A percentile compares a stretch with the other conserved stretches of the same genome.
Conservation (phyloP, 2,888 invertebrate species). For the Habrosyne pyritoides region DNA sequence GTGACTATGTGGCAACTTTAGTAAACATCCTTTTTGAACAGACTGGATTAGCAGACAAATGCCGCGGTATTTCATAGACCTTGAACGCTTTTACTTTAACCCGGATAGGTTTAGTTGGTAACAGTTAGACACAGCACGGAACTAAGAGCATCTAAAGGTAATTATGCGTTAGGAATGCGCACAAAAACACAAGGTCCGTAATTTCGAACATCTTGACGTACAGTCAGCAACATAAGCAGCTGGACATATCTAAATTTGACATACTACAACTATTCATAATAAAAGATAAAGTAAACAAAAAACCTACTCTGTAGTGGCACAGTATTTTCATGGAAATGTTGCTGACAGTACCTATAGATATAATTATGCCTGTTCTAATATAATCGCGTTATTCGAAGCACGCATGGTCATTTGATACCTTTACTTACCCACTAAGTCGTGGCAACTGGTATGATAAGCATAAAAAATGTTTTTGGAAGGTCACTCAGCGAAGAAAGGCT, state of each 20-base stretch:
- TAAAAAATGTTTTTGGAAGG: background rate
- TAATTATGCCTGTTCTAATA: background rate
- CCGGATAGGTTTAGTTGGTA: slow-evolving; percentile 49
- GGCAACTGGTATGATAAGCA: background rate
- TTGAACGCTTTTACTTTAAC: slow-evolving; percentile 50
- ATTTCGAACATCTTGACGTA: slow-evolving; percentile 42
- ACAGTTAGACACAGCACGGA: slow-evolving; percentile 30
- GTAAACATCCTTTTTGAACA: slow-evolving; percentile 17
- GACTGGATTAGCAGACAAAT: slow-evolving; percentile 37
- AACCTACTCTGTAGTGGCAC: too few relatives aligned
- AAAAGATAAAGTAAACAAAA: too few relatives aligned
- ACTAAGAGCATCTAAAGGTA: slow-evolving; percentile 42
- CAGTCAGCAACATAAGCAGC: too few relatives aligned
- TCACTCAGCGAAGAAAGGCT: too few relatives aligned
- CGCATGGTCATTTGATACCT: background rate
- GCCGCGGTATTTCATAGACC: slow-evolving; percentile 45
- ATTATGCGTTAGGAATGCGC: slow-evolving; percentile 59
- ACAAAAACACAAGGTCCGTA: slow-evolving; percentile 65
- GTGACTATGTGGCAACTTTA: background rate
- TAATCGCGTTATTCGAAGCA: background rate
- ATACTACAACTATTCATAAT: too few relatives aligned
- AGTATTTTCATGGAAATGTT: too few relatives aligned
- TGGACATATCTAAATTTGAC: too few relatives aligned
- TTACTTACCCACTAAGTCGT: background rate
- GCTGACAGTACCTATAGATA: too few relatives aligned